These are phyloP conservation scores for Darwinula stevensoni DNA, from an alignment of 2,888 invertebrate species.

Conservation along the genomic window DNA sequence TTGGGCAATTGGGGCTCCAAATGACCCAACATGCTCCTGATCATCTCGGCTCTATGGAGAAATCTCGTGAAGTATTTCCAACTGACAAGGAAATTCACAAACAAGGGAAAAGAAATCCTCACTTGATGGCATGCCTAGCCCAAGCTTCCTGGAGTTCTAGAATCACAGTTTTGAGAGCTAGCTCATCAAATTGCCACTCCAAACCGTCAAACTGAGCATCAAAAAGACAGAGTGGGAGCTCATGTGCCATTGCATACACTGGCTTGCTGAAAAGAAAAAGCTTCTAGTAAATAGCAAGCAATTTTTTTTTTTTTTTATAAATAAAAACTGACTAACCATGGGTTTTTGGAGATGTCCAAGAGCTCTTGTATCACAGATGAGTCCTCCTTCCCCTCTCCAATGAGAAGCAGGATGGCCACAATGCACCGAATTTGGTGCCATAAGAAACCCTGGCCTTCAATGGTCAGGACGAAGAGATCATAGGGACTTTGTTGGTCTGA, in stretches of 20 bases:
- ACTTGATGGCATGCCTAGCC: slow-evolving; percentile 41
- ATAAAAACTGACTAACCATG: slow-evolving; percentile 22
- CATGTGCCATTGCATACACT: slow-evolving; percentile 59
- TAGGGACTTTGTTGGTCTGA: slow-evolving; percentile 13
- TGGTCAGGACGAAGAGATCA: slow-evolving; percentile 39
- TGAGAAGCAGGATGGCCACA: slow-evolving; percentile 51
- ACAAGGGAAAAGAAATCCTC: slow-evolving; percentile 13
- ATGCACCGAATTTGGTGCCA: slow-evolving; percentile 97
- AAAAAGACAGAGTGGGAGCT: slow-evolving; percentile 55
- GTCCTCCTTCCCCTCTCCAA: slow-evolving; percentile 50
- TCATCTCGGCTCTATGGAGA: slow-evolving; percentile 19
- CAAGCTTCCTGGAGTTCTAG: slow-evolving; percentile 38
- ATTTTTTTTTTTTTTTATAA: too few species aligned
- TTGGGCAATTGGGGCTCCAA: too few species aligned
- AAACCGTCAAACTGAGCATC: slow-evolving; percentile 26
- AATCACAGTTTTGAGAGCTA: slow-evolving; percentile 27
- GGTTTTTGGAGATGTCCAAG: slow-evolving; percentile 32
- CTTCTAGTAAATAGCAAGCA: slow-evolving; percentile 1
- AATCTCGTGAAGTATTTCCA: slow-evolving; percentile 5
- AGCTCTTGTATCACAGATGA: slow-evolving; percentile 33
- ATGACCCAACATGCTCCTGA: slow-evolving; percentile 12
- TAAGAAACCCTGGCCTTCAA: slow-evolving; percentile 62
- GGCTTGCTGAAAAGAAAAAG: slow-evolving; percentile 30
- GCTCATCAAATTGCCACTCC: slow-evolving; percentile 23
- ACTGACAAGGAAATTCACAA: too few species aligned